Percentiles rank a stretch among this genome's conserved stretches.
These are phyloP conservation scores for Sebastes jordani DNA, from an alignment of 2,797 vertebrate species.

Conservation along the genomic window DNA sequence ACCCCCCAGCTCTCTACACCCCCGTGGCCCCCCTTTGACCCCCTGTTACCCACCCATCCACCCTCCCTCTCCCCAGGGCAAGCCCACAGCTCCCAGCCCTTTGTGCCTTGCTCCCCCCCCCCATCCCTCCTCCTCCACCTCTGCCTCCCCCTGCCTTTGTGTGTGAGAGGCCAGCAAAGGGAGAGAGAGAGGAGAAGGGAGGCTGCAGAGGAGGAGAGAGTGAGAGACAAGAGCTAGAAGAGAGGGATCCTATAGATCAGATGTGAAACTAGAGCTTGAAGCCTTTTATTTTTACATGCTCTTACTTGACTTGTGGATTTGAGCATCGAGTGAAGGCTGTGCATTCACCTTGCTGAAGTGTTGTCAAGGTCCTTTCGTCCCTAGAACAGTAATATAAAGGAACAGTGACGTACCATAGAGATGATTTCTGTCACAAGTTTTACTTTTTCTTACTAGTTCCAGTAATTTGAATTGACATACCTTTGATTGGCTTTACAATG, in stretches of 20 bases:
- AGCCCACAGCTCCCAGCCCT: constrained; percentile 67
- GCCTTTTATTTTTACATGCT: constrained; percentile 14
- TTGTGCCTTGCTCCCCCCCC: constrained; percentile 61
- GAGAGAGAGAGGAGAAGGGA: constrained; percentile 56
- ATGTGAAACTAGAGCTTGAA: constrained; percentile 27
- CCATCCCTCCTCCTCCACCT: constrained; percentile 31
- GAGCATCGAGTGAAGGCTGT: neutral
- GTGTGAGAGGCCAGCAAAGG: constrained; percentile 69
- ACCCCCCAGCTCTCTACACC: constrained; percentile 19
- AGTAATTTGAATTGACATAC: neutral
- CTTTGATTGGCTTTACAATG: neutral
- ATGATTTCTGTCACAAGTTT: neutral
- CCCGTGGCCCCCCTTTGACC: constrained; percentile 67
- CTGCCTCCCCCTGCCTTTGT: constrained; percentile 71
- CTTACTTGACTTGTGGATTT: neutral
- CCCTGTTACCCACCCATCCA: constrained; percentile 57
- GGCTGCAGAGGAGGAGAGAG: constrained; percentile 30
- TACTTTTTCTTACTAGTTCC: neutral
- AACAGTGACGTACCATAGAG: neutral
- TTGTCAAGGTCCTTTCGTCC: neutral
- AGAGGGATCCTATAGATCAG: constrained; percentile 48
- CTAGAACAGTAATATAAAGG: neutral
- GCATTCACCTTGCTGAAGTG: neutral
- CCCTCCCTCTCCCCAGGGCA: constrained; percentile 64
- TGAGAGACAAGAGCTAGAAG: constrained; percentile 29